Conservation (phyloP, 2,797 vertebrate genomes). For the Halcyon leucocephala region DNA sequence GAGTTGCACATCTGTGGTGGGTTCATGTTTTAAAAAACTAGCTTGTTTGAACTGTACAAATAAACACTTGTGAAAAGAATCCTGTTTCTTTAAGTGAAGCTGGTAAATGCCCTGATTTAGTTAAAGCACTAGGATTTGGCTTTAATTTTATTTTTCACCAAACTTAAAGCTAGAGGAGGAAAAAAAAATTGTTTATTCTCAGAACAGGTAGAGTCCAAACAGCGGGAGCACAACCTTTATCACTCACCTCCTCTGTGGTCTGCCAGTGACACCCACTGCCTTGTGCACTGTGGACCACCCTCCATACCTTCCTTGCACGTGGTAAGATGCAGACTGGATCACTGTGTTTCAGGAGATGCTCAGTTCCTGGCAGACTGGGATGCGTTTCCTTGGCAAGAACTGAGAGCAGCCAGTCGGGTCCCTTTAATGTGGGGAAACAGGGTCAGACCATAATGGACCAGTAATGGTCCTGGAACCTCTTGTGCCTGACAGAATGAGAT, state of each 20-base stretch:
- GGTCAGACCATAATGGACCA: neutral
- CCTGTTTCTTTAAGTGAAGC: neutral
- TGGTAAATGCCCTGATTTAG: slow-evolving; percentile 14
- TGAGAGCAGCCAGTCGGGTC: neutral
- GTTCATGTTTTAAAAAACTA: neutral
- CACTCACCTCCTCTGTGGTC: neutral
- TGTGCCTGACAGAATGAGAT: rapidly evolving
- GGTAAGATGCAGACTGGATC: neutral
- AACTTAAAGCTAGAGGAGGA: neutral
- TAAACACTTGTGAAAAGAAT: slow-evolving; percentile 27
- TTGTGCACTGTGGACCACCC: neutral
- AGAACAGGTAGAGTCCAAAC: neutral
- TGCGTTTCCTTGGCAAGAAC: neutral
- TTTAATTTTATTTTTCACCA: slow-evolving; percentile 28
- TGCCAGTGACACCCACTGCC: neutral
- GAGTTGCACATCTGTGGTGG: neutral
- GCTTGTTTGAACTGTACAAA: slow-evolving; percentile 8
- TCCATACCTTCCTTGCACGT: neutral
- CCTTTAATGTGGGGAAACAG: neutral
- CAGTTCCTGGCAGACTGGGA: neutral
- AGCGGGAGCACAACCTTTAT: neutral
- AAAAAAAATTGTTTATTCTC: neutral
- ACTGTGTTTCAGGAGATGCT: neutral
- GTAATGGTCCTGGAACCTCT: neutral
- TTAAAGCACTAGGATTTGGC: neutral